phyloP scores from a whole-genome alignment of 2,113 vertebrate species.

The Vanacampus margaritifer region DNA sequence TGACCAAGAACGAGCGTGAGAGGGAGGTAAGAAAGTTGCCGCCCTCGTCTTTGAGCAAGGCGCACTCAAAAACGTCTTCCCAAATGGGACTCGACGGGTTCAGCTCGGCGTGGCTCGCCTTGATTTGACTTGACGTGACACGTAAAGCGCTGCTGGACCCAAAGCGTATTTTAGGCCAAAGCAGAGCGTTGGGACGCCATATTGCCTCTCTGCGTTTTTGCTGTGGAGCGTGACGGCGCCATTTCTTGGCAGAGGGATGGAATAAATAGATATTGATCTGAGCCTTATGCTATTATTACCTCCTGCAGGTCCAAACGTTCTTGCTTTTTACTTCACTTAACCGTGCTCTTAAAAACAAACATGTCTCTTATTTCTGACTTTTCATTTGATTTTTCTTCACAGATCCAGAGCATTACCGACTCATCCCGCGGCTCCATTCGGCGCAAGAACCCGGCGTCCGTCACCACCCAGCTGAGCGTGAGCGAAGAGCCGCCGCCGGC shows the following conservation, averaged over 20 bases:
- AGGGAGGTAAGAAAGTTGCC: slow-evolving; percentile 79
- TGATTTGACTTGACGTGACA: slow-evolving; percentile 39
- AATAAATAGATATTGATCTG: slow-evolving; percentile 18
- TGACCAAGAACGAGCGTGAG: slow-evolving; percentile 94
- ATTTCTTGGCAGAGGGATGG: slow-evolving; percentile 14
- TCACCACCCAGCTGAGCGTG: slow-evolving; percentile 85
- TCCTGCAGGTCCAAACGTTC: neutral
- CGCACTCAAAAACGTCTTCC: slow-evolving; percentile 3
- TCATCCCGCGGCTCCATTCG: slow-evolving; percentile 94
- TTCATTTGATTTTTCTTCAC: slow-evolving; percentile 8
- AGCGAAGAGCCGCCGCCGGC: slow-evolving; percentile 82
- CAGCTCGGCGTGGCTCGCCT: slow-evolving; percentile 10
- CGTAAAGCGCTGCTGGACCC: slow-evolving; percentile 33
- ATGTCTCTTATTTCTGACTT: neutral
- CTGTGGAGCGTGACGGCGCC: slow-evolving; percentile 14
- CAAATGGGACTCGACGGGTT: slow-evolving; percentile 27
- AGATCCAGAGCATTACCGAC: slow-evolving; percentile 98
- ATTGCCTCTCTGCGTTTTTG: slow-evolving; percentile 34
- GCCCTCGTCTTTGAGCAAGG: neutral
- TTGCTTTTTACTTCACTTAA: neutral
- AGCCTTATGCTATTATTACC: slow-evolving; percentile 9
- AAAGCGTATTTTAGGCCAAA: slow-evolving; percentile 26
- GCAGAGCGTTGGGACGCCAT: slow-evolving; percentile 34
- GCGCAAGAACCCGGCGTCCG: slow-evolving; percentile 87
- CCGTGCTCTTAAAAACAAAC: neutral